Conservation (phyloP, 2,888 invertebrate genomes). For the Lissonota sp. region DNA sequence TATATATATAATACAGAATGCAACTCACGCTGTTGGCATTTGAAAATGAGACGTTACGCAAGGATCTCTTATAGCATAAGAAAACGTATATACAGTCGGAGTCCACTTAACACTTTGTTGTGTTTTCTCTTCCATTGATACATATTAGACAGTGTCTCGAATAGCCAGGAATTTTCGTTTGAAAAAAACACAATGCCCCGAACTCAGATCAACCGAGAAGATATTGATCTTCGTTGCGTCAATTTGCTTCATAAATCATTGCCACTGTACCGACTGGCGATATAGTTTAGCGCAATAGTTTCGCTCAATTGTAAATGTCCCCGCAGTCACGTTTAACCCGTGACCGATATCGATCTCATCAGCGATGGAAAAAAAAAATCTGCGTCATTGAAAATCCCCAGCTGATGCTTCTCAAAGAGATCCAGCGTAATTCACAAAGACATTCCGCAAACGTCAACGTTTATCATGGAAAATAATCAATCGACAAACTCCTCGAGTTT, state of each 20-base stretch:
- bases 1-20: conserved; percentile 25
- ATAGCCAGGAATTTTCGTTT: neutral
- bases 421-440: too few relatives aligned
- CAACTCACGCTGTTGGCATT: conserved; percentile 66
- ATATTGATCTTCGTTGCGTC: conserved; percentile 42
- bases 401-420: too few relatives aligned
- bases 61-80: conserved; percentile 32
- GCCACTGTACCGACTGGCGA: conserved; percentile 34
- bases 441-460: too few relatives aligned
- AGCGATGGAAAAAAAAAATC: conserved; percentile 21
- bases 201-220: too few relatives aligned
- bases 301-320: neutral
- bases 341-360: conserved; percentile 53
- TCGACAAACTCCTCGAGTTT: too few relatives aligned
- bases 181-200: conserved; percentile 1
- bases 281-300: conserved; percentile 2
- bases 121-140: neutral
- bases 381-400: conserved; percentile 5
- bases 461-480: too few relatives aligned
- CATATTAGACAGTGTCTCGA: neutral
- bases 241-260: conserved; percentile 53
- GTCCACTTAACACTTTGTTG: conserved; percentile 19
- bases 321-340: conserved; percentile 20
- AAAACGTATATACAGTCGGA: neutral
- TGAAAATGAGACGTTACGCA: conserved; percentile 65